phyloP scores from a whole-genome alignment of 2,113 vertebrate species.

The Falcunculus frontatus region DNA sequence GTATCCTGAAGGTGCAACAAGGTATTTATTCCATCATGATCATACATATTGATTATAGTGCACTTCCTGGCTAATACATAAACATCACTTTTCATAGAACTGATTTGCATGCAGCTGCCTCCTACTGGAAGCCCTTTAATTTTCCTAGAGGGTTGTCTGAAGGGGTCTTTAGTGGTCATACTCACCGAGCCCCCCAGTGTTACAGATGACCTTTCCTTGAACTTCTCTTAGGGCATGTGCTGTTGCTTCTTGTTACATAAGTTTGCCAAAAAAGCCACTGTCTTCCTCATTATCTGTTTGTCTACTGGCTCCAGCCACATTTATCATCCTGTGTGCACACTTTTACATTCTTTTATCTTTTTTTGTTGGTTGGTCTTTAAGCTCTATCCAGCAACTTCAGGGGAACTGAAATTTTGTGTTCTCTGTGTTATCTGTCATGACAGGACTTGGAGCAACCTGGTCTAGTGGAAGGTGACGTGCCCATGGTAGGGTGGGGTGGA shows the following conservation, averaged over 20 bases:
- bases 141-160: not conserved
- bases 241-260: not conserved
- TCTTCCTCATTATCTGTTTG: not conserved
- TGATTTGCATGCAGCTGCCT: not conserved
- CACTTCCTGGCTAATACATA: not conserved
- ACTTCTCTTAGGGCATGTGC: not conserved
- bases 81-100: not conserved
- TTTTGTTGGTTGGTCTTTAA: not conserved
- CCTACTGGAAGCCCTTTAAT: not conserved
- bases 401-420: not conserved
- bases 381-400: not conserved
- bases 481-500: not conserved
- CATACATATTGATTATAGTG: not conserved
- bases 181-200: not conserved
- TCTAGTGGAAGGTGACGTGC: not conserved
- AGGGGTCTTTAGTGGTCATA: not conserved
- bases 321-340: not conserved
- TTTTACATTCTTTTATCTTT: not conserved
- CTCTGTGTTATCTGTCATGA: not conserved
- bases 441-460: not conserved
- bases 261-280: not conserved
- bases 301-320: not conserved
- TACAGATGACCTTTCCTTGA: not conserved
- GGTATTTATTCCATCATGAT: not conserved
- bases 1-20: not conserved